phyloP scores from a whole-genome alignment of 2,888 invertebrate genomes.

The Caenorhabditis sp. region DNA sequence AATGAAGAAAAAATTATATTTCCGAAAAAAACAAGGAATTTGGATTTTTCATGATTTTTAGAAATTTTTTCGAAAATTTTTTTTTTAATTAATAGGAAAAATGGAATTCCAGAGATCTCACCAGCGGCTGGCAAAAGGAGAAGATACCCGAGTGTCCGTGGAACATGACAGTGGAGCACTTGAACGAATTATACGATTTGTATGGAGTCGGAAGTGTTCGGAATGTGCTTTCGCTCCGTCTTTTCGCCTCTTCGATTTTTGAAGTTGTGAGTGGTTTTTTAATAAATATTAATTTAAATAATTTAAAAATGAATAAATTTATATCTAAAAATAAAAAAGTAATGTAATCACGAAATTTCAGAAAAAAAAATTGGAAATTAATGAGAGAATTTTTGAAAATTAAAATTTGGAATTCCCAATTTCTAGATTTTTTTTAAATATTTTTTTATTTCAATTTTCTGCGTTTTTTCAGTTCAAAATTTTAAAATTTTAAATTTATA shows the following conservation, averaged over 20 bases:
- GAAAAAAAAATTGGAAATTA: no score
- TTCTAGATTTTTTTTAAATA: no score
- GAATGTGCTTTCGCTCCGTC: conserved; percentile 27
- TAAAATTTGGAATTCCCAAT: neutral
- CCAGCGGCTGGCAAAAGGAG: neutral
- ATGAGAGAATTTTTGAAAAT: no score
- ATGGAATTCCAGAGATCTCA: conserved; percentile 3
- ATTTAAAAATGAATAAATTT: neutral
- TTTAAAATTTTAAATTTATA: no score
- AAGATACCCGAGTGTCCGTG: neutral
- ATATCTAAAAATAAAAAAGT: neutral
- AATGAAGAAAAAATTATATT: no score
- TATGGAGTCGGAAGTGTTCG: conserved; percentile 12
- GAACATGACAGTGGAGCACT: conserved; percentile 1
- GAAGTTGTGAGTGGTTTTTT: conserved; percentile 28
- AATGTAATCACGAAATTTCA: no score
- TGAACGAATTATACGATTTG: conserved; percentile 23
- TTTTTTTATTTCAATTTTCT: neutral
- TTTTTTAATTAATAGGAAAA: no score
- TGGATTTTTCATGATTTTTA: no score
- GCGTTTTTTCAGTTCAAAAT: no score
- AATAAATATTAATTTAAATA: neutral
- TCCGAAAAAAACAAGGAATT: no score
- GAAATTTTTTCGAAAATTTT: no score
- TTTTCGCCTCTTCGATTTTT: conserved; percentile 32